Conservation (phyloP, 1,140 invertebrate species). For the Drosophila trapezifrons region DNA sequence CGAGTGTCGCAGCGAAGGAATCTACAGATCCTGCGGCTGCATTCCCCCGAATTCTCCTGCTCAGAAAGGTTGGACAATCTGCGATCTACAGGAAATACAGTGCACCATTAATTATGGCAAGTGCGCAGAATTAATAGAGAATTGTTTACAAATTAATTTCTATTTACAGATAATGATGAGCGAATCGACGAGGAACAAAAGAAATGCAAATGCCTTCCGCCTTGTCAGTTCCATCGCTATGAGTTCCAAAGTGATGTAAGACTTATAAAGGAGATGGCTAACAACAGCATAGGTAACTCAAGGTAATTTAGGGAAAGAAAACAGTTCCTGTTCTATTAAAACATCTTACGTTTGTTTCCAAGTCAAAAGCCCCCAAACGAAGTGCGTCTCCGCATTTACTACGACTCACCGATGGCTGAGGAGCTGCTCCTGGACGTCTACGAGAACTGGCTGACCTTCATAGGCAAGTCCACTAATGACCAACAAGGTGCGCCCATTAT, state of each 20-base stretch:
- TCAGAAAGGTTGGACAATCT: conserved; percentile 50
- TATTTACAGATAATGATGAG: conserved; percentile 40
- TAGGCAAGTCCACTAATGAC: conserved; percentile 59
- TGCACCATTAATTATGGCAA: conserved; percentile 58
- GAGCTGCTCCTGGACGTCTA: conserved; percentile 86
- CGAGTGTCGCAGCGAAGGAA: conserved; percentile 85
- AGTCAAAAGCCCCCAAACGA: conserved; percentile 24
- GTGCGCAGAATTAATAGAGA: conserved; percentile 27
- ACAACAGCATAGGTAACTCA: conserved; percentile 7
- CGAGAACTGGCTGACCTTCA: conserved; percentile 85
- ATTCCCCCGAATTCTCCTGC: conserved; percentile 85
- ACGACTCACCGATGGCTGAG: conserved; percentile 85
- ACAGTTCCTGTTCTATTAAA: not conserved
- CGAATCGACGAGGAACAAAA: conserved; percentile 24
- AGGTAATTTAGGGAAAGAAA: conserved; percentile 22
- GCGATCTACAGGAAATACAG: conserved; percentile 47
- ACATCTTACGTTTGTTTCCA: not conserved
- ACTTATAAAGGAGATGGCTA: not conserved
- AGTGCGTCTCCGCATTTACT: conserved; percentile 85
- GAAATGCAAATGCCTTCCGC: conserved; percentile 67
- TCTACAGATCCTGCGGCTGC: conserved; percentile 85
- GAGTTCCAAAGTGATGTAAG: conserved; percentile 50
- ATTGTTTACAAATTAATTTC: not conserved
- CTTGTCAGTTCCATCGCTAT: conserved; percentile 63
- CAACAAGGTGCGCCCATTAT: conserved; percentile 8